Base-by-base conservation (phyloP, 2,113 vertebrate species). In the Alexandromys fortis region DNA sequence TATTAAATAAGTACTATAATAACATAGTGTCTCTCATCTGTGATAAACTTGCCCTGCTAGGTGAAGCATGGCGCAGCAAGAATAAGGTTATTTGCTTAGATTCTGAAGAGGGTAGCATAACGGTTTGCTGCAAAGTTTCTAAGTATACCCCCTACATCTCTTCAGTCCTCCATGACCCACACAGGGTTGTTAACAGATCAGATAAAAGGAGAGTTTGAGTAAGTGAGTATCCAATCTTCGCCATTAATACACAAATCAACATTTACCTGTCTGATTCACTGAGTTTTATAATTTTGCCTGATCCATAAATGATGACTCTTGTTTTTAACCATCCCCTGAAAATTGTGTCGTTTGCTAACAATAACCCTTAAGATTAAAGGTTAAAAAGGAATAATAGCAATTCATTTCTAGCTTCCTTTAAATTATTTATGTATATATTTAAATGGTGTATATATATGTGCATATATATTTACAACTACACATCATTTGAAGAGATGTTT, bases 381-480 rank as follows among this genome's bases (percentile, higher is more conserved):
- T 45, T 91, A 11, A 78, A 90, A 92, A 86, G 2, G 21, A 86
- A 8, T 58, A 92, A 86, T 0, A 86, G 22, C 49, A 90, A 82
- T 78, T 86, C 94, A 94, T 91, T 94, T 90, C 16, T 6, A 7
- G 24, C 33, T 33, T 47, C 28, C 67, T 95, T 81, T 76, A 91
- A 94, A 58, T 49, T 70, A 68, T 26, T 77, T 91, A 24, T 21
- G 11, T 28, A 61, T 78, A 47, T 68, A 33, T 73, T 68, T 72
- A 90, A 76, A 67, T 72, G 28, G 61, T 42, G 9, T n/a, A 70
- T n/a, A 58, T 58, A 21, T 58, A 21, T 58, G 3, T 58, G 19
- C 19, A 72, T 49, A 9, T 67, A 61, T 47, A 94, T 87, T 88
- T 86, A 83, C 38, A 30, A 11, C 90, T 72, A 82, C 42, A 68